Evolutionary conservation across 2,888 invertebrate species (phyloP).

Genomic region (Callyntrura guangdongensis): DNA sequence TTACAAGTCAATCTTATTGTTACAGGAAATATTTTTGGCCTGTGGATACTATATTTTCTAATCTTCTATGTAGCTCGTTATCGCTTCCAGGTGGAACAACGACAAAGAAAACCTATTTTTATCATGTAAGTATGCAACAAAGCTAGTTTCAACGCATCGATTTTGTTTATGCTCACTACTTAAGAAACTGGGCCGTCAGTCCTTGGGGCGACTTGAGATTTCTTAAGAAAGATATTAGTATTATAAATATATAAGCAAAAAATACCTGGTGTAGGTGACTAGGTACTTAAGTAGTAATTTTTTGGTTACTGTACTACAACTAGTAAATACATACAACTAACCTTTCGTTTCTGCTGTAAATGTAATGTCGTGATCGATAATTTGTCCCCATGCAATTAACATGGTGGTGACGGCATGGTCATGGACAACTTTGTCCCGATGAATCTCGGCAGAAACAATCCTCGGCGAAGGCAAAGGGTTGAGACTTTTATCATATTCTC

Average conservation of each 20-base stretch:
- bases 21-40: neutral
- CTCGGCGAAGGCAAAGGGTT: constrained; percentile 89
- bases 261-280: too few relatives aligned
- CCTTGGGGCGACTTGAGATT: too few relatives aligned
- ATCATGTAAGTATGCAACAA: neutral
- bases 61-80: too few relatives aligned
- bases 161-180: neutral
- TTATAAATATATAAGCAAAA: too few relatives aligned
- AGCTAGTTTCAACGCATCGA: too few relatives aligned
- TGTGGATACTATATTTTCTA: too few relatives aligned
- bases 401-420: constrained; percentile 86
- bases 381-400: constrained; percentile 87
- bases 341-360: constrained; percentile 86
- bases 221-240: too few relatives aligned
- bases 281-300: too few relatives aligned
- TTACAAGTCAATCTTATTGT: too few relatives aligned
- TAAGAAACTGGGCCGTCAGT: too few relatives aligned
- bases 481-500: constrained; percentile 85
- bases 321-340: too few relatives aligned
- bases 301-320: too few relatives aligned
- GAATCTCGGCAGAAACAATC: constrained; percentile 89
- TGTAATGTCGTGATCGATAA: constrained; percentile 87
- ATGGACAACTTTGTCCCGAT: constrained; percentile 89
- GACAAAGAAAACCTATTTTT: neutral
- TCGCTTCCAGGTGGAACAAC: neutral